These are phyloP conservation scores for Leptoclinus maculatus DNA, from an alignment of 2,797 vertebrate genomes.

Conservation along the genomic window DNA sequence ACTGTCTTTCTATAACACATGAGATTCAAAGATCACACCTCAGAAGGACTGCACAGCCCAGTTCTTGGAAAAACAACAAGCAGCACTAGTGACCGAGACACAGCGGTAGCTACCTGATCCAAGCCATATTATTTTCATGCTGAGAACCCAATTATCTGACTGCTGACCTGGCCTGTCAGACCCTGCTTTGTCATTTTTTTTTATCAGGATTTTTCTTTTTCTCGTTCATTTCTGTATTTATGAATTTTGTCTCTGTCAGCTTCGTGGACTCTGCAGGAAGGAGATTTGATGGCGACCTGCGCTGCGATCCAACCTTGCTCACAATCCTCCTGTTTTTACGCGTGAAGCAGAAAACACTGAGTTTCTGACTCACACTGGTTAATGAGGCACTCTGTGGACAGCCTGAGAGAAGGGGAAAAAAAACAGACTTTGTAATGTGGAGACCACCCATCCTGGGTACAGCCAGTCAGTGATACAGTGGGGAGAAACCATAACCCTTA, in stretches of 20 bases:
- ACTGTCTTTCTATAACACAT: background rate
- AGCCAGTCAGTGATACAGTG: background rate
- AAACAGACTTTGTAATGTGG: background rate
- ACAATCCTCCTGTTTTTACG: conserved; percentile 33
- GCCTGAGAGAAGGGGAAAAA: background rate
- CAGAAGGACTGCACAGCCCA: background rate
- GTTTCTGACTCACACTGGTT: conserved; percentile 28
- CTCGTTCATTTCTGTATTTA: background rate
- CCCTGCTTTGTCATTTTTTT: background rate
- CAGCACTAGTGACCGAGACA: background rate
- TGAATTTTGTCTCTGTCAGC: conserved; percentile 5
- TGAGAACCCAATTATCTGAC: conserved; percentile 59
- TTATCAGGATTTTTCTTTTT: conserved; percentile 1
- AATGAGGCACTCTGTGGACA: conserved; percentile 39
- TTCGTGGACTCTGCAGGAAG: conserved; percentile 10
- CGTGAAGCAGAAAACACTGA: conserved; percentile 10
- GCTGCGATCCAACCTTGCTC: conserved; percentile 20
- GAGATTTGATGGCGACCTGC: conserved; percentile 32
- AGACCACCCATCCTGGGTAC: conserved; percentile 10
- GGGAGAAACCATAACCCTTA: background rate
- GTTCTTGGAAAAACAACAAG: conserved; percentile 15
- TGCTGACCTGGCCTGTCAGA: conserved; percentile 38
- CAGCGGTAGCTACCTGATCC: conserved; percentile 33
- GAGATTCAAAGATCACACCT: background rate
- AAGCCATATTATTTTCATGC: conserved; percentile 55